Percentiles rank a stretch among this genome's conserved stretches.
Evolutionary conservation across 2,797 vertebrate genomes (phyloP).

Genomic region (Periophthalmus magnuspinnatus): DNA sequence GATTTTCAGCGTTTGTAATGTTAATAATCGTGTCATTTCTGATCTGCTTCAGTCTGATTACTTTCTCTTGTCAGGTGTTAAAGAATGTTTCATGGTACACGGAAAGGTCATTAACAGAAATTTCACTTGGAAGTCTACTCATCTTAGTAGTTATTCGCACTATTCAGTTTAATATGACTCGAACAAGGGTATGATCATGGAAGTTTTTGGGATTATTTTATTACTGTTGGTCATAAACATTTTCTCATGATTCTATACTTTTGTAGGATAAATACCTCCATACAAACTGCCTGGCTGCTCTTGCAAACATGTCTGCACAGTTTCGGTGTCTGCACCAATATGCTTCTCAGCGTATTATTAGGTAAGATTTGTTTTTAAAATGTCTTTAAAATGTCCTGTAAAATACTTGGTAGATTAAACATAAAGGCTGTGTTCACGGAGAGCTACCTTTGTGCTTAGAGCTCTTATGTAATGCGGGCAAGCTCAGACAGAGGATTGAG

Average conservation of each 20-base stretch:
- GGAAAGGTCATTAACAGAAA: conserved; percentile 94
- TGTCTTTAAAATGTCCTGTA: not conserved
- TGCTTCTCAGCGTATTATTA: conserved; percentile 97
- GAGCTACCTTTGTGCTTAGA: not conserved
- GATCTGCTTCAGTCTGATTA: conserved; percentile 9
- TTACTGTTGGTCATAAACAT: not conserved
- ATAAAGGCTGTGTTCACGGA: conserved; percentile 14
- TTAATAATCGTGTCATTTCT: not conserved
- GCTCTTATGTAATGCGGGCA: conserved; percentile 48
- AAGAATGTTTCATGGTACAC: conserved; percentile 97
- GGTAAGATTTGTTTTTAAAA: conserved; percentile 68
- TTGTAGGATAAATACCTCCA: conserved; percentile 97
- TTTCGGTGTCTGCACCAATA: conserved; percentile 97
- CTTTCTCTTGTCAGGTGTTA: conserved; percentile 77
- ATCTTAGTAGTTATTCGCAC: conserved; percentile 97
- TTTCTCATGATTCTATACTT: conserved; percentile 24
- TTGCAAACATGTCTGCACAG: conserved; percentile 98
- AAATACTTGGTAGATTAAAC: not conserved
- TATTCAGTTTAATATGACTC: conserved; percentile 99
- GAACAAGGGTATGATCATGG: conserved; percentile 86
- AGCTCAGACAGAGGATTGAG: conserved; percentile 36
- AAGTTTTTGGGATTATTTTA: not conserved
- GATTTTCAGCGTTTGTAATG: not conserved
- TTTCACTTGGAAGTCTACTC: conserved; percentile 95
- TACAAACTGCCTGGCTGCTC: conserved; percentile 95